Conservation (phyloP, 1,140 invertebrate species). For the Mycetomoellerius zeteki region DNA sequence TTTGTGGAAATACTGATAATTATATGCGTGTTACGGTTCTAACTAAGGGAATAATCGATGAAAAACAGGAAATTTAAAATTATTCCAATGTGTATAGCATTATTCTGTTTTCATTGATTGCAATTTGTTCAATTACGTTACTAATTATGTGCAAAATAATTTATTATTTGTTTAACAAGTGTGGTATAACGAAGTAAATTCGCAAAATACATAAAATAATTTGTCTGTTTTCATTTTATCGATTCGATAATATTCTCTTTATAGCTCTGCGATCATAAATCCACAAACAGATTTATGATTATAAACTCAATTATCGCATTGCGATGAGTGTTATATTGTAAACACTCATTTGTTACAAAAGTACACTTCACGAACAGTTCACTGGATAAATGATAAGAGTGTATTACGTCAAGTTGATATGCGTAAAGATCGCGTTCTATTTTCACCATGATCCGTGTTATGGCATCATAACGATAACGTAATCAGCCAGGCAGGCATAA, state of each 20-base stretch:
- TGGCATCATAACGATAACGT: slow-evolving; percentile 11
- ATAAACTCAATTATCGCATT: slow-evolving; percentile 34
- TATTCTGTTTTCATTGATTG: not conserved
- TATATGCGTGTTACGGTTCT: not conserved
- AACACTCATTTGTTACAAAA: slow-evolving; percentile 35
- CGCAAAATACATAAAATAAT: slow-evolving; percentile 9
- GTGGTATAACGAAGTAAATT: not conserved
- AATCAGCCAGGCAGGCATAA: slow-evolving; percentile 16
- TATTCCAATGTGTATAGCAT: not conserved
- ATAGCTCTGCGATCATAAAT: not conserved
- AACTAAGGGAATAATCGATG: not conserved
- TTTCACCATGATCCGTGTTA: not conserved
- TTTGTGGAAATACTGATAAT: not conserved
- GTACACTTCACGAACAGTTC: not conserved
- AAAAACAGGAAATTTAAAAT: slow-evolving; percentile 30
- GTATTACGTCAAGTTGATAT: not conserved
- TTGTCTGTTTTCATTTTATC: not conserved
- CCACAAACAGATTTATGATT: slow-evolving; percentile 34
- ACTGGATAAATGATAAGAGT: not conserved
- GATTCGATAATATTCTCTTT: slow-evolving; percentile 28
- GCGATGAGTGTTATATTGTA: not conserved
- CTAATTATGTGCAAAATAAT: slow-evolving; percentile 15
- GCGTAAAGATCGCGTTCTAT: not conserved
- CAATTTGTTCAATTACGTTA: not conserved
- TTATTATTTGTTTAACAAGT: slow-evolving; percentile 23